Base-by-base conservation (phyloP, 2,797 vertebrate genomes). In the Siniperca scherzeri region DNA sequence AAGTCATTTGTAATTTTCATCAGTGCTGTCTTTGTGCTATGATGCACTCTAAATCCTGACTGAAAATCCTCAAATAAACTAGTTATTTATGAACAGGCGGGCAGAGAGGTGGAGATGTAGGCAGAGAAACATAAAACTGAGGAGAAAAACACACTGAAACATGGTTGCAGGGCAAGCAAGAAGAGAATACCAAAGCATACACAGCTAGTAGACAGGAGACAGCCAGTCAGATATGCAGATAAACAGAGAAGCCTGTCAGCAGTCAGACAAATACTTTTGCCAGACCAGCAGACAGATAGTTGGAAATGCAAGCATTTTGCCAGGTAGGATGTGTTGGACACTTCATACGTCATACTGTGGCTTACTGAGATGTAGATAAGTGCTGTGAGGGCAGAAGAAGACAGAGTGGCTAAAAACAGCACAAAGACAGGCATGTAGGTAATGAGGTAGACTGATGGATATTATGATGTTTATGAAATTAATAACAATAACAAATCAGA, bases 171-270 rank as follows among this genome's bases (percentile, higher is more conserved):
- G 84, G 77, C 71, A 77, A 71, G 74, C 76, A 66, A 80, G 85
- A 67, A 25, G 78, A 87, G 89, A 88, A 91, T 89, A 86, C 85
- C 75, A 88, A 91, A 90, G 87, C 77, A 82, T 55, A 57, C 72
- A 50, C 38, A 3, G 71, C 25, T 27, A 77, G 67, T n/a, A 78
- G 89, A 82, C 83, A 60, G 87, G 74, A 92, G 87, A 86, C 87
- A 88, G 86, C 42, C 84, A 89, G 88, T 89, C 85, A 87, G 89
- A 88, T 88, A 92, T 91, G 88, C 84, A 91, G 86, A 94, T 90
- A 87, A 90, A 91, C 77, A 78, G 65, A 87, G 77, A 78, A 76
- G 79, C 71, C 85, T 92, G 90, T 86, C 84, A 57, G 87, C 87
- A 84, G 78, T 86, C 78, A 80, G 86, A 87, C 82, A 89, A 83